Base-by-base conservation (phyloP, 2,113 vertebrate genomes). In the Heliornis fulica region DNA sequence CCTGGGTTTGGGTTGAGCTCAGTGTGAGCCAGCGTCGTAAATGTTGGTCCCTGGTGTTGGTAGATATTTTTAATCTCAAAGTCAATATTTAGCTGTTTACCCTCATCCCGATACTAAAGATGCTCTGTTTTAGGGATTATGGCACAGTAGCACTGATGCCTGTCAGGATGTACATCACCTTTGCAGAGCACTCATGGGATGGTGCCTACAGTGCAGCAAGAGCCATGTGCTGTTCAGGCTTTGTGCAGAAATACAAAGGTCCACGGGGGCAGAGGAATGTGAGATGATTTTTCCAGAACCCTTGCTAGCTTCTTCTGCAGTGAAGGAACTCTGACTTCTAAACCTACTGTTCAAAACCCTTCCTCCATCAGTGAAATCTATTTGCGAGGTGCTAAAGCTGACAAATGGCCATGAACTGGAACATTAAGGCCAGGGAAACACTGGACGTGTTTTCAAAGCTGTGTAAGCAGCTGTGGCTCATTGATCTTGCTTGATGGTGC, bases 391-490 rank as follows among this genome's bases (percentile, higher is more conserved):
- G 50, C 80, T 90, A 63, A 86, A 92, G 21, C 51, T 90, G 96
- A 95, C 34, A 80, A 94, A 92, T 48, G 51, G 60, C 75, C 18
- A 29, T 60, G 60, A 80, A 88, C 89, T 75, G 71, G 68, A 83
- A 71, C 56, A 45, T 86, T n/a, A 93, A 59, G 43, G 56, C 69
- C 40, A 53, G 90, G 81, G 83, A 87, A 83, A 45, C 78, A 71
- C 50, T 79, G 81, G 46, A 25, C 57, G 54, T 94, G 87, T 93
- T 96, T 93, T 94, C 93, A 86, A 56, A 93, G 96, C 93, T 94
- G 82, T 77, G 92, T 94, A 94, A 95, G 94, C 85, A 88, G 92
- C 88, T 93, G 94, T 75, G 92, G 90, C 65, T 96, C 94, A 94
- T 94, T 97, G 96, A 95, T 95, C 75, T 88, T 83, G 68, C 64